A percentile compares a stretch with the other conserved stretches of the same genome.
phyloP scores from a whole-genome alignment of 2,888 invertebrate species.

The Heteromyza rotundicornis region DNA sequence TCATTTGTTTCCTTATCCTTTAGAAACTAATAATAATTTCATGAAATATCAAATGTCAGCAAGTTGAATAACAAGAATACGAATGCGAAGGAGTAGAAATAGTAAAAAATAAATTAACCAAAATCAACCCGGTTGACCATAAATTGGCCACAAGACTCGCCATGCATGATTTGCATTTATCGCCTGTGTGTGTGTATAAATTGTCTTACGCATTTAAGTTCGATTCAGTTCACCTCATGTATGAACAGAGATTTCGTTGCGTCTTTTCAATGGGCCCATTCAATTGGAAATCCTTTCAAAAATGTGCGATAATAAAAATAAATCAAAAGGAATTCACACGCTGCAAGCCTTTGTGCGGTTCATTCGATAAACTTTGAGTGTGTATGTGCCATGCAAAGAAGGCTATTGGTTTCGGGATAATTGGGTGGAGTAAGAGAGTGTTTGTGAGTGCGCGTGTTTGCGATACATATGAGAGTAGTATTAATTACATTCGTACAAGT shows the following conservation, averaged over 20 bases:
- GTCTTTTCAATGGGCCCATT: neutral
- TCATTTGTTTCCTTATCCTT: neutral
- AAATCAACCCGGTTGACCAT: neutral
- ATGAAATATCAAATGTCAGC: too few species aligned
- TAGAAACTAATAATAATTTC: neutral
- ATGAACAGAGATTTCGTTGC: neutral
- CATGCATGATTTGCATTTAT: neutral
- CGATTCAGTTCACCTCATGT: neutral
- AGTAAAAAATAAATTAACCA: neutral
- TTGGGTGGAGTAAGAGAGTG: too few species aligned
- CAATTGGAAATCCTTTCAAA: slow-evolving; percentile 4
- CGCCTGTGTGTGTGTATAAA: neutral
- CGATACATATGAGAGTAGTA: too few species aligned
- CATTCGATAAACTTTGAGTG: too few species aligned
- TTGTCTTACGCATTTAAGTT: too few species aligned
- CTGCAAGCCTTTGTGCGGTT: neutral
- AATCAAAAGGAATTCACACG: neutral
- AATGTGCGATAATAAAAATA: slow-evolving; percentile 2
- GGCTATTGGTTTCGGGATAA: too few species aligned
- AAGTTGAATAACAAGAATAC: too few species aligned
- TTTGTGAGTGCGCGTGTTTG: too few species aligned
- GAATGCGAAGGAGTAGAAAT: too few species aligned
- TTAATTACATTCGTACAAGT: too few species aligned
- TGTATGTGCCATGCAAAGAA: too few species aligned
- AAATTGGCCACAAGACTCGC: neutral